phyloP scores from a whole-genome alignment of 1,140 invertebrate species.

The Leptopilina boulardi region DNA sequence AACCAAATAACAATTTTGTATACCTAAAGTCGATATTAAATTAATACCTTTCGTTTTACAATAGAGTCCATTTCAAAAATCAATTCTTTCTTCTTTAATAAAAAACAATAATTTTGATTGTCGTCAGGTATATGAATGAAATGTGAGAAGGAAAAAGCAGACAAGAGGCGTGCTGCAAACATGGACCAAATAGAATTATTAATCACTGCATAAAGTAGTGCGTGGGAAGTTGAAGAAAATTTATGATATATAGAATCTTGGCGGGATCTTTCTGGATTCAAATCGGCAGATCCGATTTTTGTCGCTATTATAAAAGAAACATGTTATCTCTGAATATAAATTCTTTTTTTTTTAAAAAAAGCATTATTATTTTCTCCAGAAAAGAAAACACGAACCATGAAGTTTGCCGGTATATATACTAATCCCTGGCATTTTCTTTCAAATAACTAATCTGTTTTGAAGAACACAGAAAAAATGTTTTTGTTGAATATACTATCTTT shows the following conservation, averaged over 20 bases:
- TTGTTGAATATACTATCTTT: background rate
- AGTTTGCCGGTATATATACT: background rate
- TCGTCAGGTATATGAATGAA: constrained; percentile 45
- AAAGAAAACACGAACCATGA: too few species aligned
- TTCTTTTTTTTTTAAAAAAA: too few species aligned
- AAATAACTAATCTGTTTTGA: background rate
- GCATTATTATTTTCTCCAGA: too few species aligned
- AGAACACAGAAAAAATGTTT: background rate
- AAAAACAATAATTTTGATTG: too few species aligned
- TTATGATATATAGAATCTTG: constrained; percentile 35
- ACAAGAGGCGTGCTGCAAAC: constrained; percentile 17
- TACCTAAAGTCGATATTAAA: too few species aligned
- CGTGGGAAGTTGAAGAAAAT: constrained; percentile 53
- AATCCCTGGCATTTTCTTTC: background rate
- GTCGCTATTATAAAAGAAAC: too few species aligned
- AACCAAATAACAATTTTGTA: too few species aligned
- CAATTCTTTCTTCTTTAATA: too few species aligned
- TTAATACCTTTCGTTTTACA: too few species aligned
- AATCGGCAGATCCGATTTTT: background rate
- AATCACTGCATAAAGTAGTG: constrained; percentile 49
- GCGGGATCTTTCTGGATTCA: constrained; percentile 4
- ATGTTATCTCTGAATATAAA: too few species aligned
- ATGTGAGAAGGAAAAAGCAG: constrained; percentile 43
- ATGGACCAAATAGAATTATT: constrained; percentile 47
- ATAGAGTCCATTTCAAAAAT: too few species aligned